Conservation (phyloP, 2,113 vertebrate species). For the Protobothrops flavoviridis region DNA sequence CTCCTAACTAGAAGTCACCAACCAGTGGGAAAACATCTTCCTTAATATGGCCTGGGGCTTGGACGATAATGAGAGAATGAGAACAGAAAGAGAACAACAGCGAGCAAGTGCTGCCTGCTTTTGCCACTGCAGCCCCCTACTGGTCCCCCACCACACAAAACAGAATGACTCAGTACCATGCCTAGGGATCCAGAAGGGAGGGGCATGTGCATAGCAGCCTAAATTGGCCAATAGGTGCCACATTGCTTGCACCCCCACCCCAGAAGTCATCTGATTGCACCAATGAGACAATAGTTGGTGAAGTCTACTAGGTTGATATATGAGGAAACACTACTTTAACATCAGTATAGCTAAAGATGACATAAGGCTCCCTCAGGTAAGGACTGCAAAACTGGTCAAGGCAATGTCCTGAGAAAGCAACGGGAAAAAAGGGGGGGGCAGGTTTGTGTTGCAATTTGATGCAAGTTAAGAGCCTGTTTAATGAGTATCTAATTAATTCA, state of each 20-base stretch:
- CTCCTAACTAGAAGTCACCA: neutral
- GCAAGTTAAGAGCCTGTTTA: neutral
- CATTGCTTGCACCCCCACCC: neutral
- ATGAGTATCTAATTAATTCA: constrained; percentile 21
- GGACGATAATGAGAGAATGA: neutral
- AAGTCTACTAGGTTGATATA: neutral
- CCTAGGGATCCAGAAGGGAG: neutral
- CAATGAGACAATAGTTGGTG: neutral
- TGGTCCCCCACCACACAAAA: neutral
- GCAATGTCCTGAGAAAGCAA: constrained; percentile 1
- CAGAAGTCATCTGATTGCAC: neutral
- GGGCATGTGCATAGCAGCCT: neutral
- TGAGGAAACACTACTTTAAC: neutral
- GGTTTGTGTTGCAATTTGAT: neutral
- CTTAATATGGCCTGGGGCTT: neutral
- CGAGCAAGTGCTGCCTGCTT: neutral
- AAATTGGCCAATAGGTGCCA: neutral
- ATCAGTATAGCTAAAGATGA: neutral
- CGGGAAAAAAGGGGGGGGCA: neutral
- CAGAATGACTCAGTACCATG: neutral
- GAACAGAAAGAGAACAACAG: neutral
- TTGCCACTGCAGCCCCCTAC: neutral
- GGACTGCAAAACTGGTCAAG: neutral
- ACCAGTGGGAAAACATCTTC: neutral
- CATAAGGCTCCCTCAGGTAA: neutral